Evolutionary conservation across 2,113 vertebrate species (phyloP), one percentile per base, ranked within the genome.

Genomic region (Crotalus horridus): DNA sequence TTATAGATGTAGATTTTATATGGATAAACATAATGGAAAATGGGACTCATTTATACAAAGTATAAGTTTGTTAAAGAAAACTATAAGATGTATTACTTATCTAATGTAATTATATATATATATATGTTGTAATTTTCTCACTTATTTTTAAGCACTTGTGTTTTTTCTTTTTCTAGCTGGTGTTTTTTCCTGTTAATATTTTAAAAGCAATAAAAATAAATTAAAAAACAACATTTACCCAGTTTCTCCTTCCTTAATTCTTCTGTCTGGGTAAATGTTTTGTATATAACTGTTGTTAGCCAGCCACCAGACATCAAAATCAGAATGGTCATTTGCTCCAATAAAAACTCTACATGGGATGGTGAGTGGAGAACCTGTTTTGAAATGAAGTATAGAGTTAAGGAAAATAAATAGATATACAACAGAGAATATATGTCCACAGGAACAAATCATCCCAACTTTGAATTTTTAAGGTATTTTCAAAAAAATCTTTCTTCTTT

Each of bases 311-410:
- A 98, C 96, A 0, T 94, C 6, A 0, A 97, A 97, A 46, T 88
- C 88, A 29, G 55, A 0, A 0, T 93, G 93, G 1, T 91, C 91
- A 91, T 96, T 95, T 0, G 61, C 88, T 33, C 97, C 98, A 93
- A 97, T 89, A 90, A 97, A 98, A 69, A 98, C 98, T 94, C 97
- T 98, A 91, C 98, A 98, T 0, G 97, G 97, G 15, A 98, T 96
- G 2, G 93, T 96, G 96, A 98, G 93, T 92, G 93, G 97, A 24
- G 98, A 98, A 20, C 97, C 98, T 98, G 93, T 88, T 58, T 20
- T 53, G 85, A 87, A 91, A n/a, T 56, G 29, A 64, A 95, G 92
- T 46, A 48, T 3, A 51, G 23, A 95, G 55, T 93, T 23, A 17
- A 6, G 43, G 64, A 0, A 15, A 92, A 90, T 46, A 1, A 0